These are phyloP conservation scores for Scaptodrosophila lebanonensis DNA, from an alignment of 1,140 invertebrate species.

Conservation along the genomic window DNA sequence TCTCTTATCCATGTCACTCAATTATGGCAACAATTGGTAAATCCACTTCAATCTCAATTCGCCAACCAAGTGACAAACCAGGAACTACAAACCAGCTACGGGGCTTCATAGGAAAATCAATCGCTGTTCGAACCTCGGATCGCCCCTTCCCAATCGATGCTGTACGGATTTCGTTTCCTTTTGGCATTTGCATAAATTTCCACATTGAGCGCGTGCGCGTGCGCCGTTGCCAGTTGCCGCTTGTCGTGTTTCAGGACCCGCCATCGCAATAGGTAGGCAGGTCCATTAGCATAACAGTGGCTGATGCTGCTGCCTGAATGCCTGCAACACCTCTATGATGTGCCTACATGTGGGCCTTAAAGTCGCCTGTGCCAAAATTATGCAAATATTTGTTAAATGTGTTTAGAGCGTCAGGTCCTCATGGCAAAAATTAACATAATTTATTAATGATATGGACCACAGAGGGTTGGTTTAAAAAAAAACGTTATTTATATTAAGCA, in stretches of 20 bases:
- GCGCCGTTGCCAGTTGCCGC: slow-evolving; percentile 4
- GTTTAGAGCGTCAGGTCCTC: slow-evolving; percentile 55
- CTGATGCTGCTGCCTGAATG: slow-evolving; percentile 3
- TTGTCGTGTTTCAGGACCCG: slow-evolving; percentile 19
- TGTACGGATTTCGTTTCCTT: slow-evolving; percentile 28
- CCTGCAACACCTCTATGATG: slow-evolving; percentile 18
- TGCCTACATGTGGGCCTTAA: too few relatives aligned
- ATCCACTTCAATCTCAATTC: slow-evolving; percentile 23
- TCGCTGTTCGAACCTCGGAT: slow-evolving; percentile 3
- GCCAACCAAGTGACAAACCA: slow-evolving; percentile 50
- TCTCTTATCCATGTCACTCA: slow-evolving; percentile 2
- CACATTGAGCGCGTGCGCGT: slow-evolving; percentile 51
- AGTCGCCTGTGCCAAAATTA: slow-evolving; percentile 71
- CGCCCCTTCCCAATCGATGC: slow-evolving; percentile 43
- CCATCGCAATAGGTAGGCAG: slow-evolving; percentile 41
- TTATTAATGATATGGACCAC: slow-evolving; percentile 32
- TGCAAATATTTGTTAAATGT: slow-evolving; percentile 72
- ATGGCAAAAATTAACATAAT: slow-evolving; percentile 60
- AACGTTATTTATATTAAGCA: slow-evolving; percentile 47
- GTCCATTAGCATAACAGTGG: slow-evolving; percentile 72
- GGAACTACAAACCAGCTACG: slow-evolving; percentile 1
- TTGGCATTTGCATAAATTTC: slow-evolving; percentile 63
- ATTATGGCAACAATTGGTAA: slow-evolving; percentile 2
- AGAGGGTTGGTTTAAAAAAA: slow-evolving; percentile 39
- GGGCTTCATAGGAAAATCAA: slow-evolving; percentile 46